phyloP scores from a whole-genome alignment of 2,797 vertebrate species.

The Eurystomus glaucurus region DNA sequence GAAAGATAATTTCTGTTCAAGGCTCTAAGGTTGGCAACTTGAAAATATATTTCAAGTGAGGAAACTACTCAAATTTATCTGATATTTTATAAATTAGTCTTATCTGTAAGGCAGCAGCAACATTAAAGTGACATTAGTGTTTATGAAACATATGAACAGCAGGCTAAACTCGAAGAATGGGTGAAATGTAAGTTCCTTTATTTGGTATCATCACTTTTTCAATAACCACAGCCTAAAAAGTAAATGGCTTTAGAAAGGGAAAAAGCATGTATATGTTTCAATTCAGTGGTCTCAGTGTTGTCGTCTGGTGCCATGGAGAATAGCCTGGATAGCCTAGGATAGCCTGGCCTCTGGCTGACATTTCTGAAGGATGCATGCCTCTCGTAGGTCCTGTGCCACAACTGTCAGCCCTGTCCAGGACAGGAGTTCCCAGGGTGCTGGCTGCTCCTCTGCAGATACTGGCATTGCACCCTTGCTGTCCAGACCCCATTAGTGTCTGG shows the following conservation, averaged over 20 bases:
- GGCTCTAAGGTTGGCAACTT: not conserved
- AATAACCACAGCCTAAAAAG: not conserved
- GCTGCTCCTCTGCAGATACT: not conserved
- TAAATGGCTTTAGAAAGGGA: not conserved
- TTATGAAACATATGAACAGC: not conserved
- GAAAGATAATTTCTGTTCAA: constrained; percentile 55
- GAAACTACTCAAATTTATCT: not conserved
- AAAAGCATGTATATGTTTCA: not conserved
- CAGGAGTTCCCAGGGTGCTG: not conserved
- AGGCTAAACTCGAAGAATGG: not conserved
- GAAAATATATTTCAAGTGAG: not conserved
- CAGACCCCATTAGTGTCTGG: not conserved
- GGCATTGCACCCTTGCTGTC: not conserved
- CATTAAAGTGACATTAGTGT: constrained; percentile 2
- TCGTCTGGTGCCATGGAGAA: not conserved
- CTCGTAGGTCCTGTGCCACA: not conserved
- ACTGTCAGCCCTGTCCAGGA: not conserved
- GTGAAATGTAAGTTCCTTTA: not conserved
- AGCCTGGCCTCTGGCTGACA: not conserved
- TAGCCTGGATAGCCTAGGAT: not conserved
- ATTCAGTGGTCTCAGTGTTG: not conserved
- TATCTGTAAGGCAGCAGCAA: constrained; percentile 16
- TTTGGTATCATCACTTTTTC: not conserved
- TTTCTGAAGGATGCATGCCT: not conserved
- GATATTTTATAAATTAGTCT: not conserved